Evolutionary conservation across 2,113 vertebrate species (phyloP), one percentile per base, ranked within the genome.

Genomic region (Lophura nycthemera): DNA sequence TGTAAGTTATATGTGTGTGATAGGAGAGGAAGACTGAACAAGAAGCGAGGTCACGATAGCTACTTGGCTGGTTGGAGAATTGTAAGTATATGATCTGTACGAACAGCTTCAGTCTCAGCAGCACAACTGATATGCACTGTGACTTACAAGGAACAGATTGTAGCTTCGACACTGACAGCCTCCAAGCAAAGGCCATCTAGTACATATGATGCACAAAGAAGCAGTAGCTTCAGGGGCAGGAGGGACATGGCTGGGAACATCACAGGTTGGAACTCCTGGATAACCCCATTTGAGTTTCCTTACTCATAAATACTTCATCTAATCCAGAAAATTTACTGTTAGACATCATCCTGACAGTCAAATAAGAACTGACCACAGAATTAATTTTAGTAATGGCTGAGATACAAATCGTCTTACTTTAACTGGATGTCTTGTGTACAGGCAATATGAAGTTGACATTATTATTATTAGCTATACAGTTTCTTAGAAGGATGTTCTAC

Each of bases 301-400:
- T 69, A 82, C 54, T 75, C 20, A 79, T 82, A 66, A 93, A 34
- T 82, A 25, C 61, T 79, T 38, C n/a, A 59, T 61, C 15, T 76
- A 79, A 82, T 92, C 25, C 63, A 65, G 56, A 50, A 94, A 92
- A 88, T 73, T 63, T 34, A 63, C 30, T 73, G 76, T 63, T 87
- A 95, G 89, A 83, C 29, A 12, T 85, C 54, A 21, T 75, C n/a
- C 69, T 94, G 85, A 79, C 54, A 92, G 70, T 77, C n/a, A 83
- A 86, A 78, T 61, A 92, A 59, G 48, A 79, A 59, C 25, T 85
- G 74, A 72, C 81, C 54, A 70, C n/a, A 73, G 61, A 91, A 84
- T 79, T 87, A 82, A 92, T 89, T 82, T 86, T 70, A 85, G 43
- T 61, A 74, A 86, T 87, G 20, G 5, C 66, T 90, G 92, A 76